Base-by-base conservation (phyloP, 37 sponge, comb jelly and placozoan species). In the Chondrilla cf. caribensis region DNA sequence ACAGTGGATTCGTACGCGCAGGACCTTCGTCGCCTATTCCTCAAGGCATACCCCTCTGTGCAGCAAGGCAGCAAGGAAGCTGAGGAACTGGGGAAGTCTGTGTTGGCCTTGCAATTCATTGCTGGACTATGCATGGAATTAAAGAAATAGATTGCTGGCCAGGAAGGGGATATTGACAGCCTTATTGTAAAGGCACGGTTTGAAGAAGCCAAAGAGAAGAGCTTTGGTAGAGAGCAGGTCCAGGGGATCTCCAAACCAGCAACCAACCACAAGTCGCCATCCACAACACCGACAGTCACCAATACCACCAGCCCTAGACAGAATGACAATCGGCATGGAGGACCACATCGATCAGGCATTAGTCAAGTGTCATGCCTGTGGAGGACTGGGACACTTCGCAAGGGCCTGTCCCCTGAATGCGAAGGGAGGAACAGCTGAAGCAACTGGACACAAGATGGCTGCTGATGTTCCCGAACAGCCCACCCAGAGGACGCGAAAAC, bases 1-100 rank as follows among this genome's bases (percentile, higher is more conserved):
- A 79, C 75, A 0, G 88, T 84, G 4, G 88, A 88, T 59, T 60
- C 79, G 38, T 88, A 79, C 41, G 88, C 88, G 0, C 84, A 88
- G 77, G 88, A 80, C 33, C 57, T 88, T 19, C 33, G 59, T 35
- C 83, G 71, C 41, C 84, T 88, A 3, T 84, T 58, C 43, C 28
- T 17, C 28, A 57, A 58, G 44, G 88, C 88, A 0, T 83, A 88
- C 42, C 39, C 65, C 0, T 36, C 18, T 6, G 15, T 35, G 14
- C 24, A n/a, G 22, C 58, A 64, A 26, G 79, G 80, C 15, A 32
- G 24, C 22, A 18, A 58, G 22, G 84, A 84, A 36, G 66, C 84
- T 0, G 75, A 83, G 38, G 75, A 1, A 21, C 29, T 83, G 54
- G 83, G 60, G 0, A 58, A 37, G 22, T n/a, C 84, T 5, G 78